These are phyloP conservation scores for Microctonus aethiopoides DNA, from an alignment of 2,888 invertebrate genomes.

Conservation along the genomic window DNA sequence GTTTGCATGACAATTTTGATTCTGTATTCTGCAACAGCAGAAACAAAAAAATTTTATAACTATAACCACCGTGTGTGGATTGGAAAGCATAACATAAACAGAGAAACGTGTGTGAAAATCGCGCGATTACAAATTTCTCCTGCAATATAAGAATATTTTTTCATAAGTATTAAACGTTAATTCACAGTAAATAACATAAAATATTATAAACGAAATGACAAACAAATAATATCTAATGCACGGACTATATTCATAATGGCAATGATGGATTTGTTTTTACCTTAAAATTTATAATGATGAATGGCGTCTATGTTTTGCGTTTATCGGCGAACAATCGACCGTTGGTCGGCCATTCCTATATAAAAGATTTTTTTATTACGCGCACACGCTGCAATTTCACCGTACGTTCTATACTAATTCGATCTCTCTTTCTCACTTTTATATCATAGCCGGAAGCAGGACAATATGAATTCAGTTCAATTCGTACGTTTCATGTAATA, in stretches of 20 bases:
- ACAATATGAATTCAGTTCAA: slow-evolving; percentile 41
- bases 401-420: background rate
- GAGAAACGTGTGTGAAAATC: background rate
- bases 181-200: background rate
- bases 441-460: slow-evolving; percentile 42
- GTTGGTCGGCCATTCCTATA: slow-evolving; percentile 2
- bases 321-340: background rate
- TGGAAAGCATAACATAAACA: slow-evolving; percentile 11
- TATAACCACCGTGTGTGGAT: background rate
- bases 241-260: slow-evolving; percentile 13
- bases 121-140: background rate
- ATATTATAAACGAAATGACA: background rate
- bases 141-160: background rate
- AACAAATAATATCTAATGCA: slow-evolving; percentile 19
- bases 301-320: background rate
- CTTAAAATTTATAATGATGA: background rate
- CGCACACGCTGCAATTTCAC: slow-evolving; percentile 17
- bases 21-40: background rate
- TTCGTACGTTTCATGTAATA: slow-evolving; percentile 48
- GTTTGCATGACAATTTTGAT: background rate
- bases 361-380: slow-evolving; percentile 7
- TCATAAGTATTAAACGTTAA: background rate
- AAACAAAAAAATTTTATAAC: background rate
- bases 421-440: slow-evolving; percentile 32
- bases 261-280: slow-evolving; percentile 8